These are phyloP conservation scores for Malacoctenus gilli DNA, from an alignment of 2,797 vertebrate species.

Conservation along the genomic window DNA sequence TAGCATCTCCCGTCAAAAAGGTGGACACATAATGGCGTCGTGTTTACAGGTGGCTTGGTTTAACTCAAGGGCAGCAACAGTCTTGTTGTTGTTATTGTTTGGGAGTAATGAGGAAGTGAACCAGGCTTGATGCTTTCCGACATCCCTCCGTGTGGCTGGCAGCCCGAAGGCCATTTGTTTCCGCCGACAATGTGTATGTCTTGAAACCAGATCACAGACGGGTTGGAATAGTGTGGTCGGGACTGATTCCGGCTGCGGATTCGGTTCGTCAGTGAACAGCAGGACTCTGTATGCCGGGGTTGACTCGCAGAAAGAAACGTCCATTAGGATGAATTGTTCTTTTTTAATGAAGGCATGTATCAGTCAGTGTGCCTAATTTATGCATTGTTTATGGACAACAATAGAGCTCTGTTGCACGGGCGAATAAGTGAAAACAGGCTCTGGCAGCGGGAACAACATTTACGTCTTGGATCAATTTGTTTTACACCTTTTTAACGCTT, in stretches of 20 bases:
- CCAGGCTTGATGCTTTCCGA: background rate
- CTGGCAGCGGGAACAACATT: background rate
- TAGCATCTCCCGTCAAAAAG: no score
- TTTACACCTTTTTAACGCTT: no score
- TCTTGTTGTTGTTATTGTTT: background rate
- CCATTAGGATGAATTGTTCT: background rate
- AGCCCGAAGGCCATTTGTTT: background rate
- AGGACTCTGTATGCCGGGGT: background rate
- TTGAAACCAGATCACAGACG: background rate
- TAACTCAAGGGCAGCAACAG: background rate
- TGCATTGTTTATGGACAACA: conserved; percentile 4
- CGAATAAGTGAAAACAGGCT: background rate
- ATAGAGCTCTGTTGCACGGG: background rate
- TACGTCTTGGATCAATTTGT: background rate
- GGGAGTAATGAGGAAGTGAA: background rate
- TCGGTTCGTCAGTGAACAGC: background rate
- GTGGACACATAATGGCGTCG: no score
- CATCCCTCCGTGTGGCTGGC: background rate
- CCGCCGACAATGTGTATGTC: background rate
- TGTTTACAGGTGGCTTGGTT: background rate
- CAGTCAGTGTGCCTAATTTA: conserved; percentile 6
- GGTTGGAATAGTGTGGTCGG: background rate
- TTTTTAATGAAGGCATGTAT: conserved; percentile 10
- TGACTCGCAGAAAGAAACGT: background rate
- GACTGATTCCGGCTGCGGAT: background rate